Base-by-base conservation (phyloP, 2,797 vertebrate species). In the Acipenser oxyrinchus region DNA sequence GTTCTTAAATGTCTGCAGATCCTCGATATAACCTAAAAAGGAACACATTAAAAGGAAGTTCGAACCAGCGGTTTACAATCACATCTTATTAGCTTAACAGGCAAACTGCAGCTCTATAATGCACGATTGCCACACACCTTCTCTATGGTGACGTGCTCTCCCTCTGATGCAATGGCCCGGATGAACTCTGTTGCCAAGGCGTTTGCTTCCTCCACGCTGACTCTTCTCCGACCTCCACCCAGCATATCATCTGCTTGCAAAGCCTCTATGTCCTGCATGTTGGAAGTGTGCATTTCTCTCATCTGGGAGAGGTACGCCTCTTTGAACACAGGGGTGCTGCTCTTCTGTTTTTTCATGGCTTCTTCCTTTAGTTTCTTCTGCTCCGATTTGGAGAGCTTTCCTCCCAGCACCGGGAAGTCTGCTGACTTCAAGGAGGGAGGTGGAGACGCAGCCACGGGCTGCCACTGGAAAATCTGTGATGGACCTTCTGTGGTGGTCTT, bases 131-230 rank as follows among this genome's bases (percentile, higher is more conserved):
- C 15, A 62, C 68, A 70, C 15, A 90, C 90, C 87, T 78, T 84
- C 6, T 88, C 82, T 13, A 69, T 51, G 9, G 87, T 90, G 69
- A 91, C 89, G 50, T 82, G 75, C 49, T 90, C 86, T 76, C 88
- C 87, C 13, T 86, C 82, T 1, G 77, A 49, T 6, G 88, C 78
- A 0, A 91, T 75, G 6, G 85, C 79, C 63, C 84, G 81, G 52
- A 84, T 88, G 60, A 83, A 80, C 0, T 82, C 79, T 55, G 88
- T 73, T 37, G 73, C 81, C 72, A 88, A 74, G 61, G 52, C 79
- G 75, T 87, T 86, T 62, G 89, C 72, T 0, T n/a, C 66, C 0
- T 81, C 76, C 2, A 51, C 9, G 65, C 75, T 73, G 57, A 80
- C 7, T 9, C 8, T n/a, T 53, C 63, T 75, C 49, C 59, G 75